Percentiles rank a stretch among this genome's conserved stretches.
phyloP scores from a whole-genome alignment of 2,888 invertebrate genomes.

The Tyria jacobaeae region DNA sequence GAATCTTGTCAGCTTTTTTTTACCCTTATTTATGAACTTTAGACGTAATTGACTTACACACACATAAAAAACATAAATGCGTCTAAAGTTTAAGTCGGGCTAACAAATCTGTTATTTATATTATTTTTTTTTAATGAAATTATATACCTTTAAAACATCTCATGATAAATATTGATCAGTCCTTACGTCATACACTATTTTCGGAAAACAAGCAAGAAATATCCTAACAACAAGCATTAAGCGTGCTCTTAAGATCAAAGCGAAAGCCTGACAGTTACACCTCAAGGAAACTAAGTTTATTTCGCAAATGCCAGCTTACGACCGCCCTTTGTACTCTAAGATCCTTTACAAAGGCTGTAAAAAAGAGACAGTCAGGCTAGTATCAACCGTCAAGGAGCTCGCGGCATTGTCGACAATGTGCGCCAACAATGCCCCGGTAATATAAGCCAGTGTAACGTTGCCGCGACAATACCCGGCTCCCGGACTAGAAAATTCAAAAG shows the following conservation, averaged over 20 bases:
- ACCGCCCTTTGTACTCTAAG: slow-evolving; percentile 23
- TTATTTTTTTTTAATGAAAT: too few relatives aligned
- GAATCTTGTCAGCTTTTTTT: too few relatives aligned
- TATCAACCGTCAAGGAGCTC: slow-evolving; percentile 39
- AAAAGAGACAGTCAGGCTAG: slow-evolving; percentile 34
- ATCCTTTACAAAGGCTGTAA: slow-evolving; percentile 30
- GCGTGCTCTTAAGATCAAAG: slow-evolving; percentile 5
- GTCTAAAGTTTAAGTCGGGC: too few relatives aligned
- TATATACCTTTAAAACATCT: too few relatives aligned
- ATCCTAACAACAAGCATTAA: slow-evolving; percentile 1
- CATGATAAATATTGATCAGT: too few relatives aligned
- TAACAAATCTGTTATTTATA: too few relatives aligned
- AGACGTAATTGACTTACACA: too few relatives aligned
- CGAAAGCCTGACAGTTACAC: slow-evolving; percentile 16
- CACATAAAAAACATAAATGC: too few relatives aligned
- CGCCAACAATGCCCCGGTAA: slow-evolving; percentile 39
- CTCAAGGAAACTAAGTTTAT: slow-evolving; percentile 21
- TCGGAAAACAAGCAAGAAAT: slow-evolving; percentile 8
- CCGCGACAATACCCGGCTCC: slow-evolving; percentile 22
- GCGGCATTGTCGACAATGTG: slow-evolving; percentile 22
- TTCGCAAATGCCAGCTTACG: slow-evolving; percentile 28
- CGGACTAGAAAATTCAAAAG: slow-evolving; percentile 18
- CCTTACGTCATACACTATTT: too few relatives aligned
- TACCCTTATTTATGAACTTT: too few relatives aligned
- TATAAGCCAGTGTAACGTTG: slow-evolving; percentile 33